Evolutionary conservation across 2,113 vertebrate species (phyloP).

Genomic region (Phasianus colchicus): DNA sequence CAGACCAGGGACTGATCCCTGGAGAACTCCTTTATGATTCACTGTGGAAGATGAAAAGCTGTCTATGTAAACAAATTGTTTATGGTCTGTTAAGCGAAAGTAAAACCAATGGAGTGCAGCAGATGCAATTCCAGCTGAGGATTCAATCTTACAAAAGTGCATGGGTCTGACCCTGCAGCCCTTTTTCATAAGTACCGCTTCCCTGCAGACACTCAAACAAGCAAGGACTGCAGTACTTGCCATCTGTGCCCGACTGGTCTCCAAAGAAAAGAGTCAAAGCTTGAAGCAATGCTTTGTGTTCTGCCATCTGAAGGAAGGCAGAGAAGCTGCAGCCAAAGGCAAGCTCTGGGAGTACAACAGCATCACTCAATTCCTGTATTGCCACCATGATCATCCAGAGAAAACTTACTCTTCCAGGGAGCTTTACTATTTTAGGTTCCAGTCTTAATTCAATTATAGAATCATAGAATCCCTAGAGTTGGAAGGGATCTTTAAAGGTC

Average conservation of each 20-base stretch:
- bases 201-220: neutral
- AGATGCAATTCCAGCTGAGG: conserved; percentile 53
- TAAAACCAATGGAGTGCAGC: conserved; percentile 40
- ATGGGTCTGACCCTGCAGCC: neutral
- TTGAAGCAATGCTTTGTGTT: neutral
- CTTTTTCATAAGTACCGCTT: neutral
- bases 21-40: conserved; percentile 20
- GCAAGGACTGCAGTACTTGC: neutral
- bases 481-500: no score
- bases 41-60: conserved; percentile 57
- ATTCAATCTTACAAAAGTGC: conserved; percentile 17
- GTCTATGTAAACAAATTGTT: conserved; percentile 72
- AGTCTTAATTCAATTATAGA: no score
- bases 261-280: neutral
- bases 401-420: neutral
- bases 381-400: neutral
- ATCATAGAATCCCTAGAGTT: no score
- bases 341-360: neutral
- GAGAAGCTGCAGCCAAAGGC: neutral
- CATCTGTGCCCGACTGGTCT: neutral
- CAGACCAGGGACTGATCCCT: conserved; percentile 47
- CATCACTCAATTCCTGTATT: fast-evolving
- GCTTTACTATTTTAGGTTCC: neutral
- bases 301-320: neutral
- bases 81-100: conserved; percentile 64